Conservation (phyloP, 2,888 invertebrate genomes). For the Aradus depressus region DNA sequence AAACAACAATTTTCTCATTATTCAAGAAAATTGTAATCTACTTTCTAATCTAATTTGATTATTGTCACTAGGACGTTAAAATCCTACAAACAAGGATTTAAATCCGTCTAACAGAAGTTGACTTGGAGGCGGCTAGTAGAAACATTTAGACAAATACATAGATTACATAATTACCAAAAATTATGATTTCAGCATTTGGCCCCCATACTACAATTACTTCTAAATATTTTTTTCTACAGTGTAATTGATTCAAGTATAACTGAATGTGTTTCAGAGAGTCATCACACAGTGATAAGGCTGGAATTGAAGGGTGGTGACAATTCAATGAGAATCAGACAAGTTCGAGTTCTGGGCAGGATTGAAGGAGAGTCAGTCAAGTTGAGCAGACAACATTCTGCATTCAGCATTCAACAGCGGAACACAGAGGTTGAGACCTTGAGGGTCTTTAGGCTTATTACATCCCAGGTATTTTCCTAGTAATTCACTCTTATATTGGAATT, state of each 20-base stretch:
- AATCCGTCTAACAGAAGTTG: background rate
- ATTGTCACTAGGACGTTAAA: too few relatives aligned
- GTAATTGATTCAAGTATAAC: background rate
- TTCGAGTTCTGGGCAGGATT: constrained; percentile 54
- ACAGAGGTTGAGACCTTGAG: constrained; percentile 85
- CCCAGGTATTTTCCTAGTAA: constrained; percentile 50
- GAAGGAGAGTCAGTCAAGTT: constrained; percentile 45
- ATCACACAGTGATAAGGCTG: constrained; percentile 54
- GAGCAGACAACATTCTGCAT: constrained; percentile 41
- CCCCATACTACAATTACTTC: too few relatives aligned
- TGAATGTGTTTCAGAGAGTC: constrained; percentile 36
- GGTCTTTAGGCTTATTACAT: constrained; percentile 83
- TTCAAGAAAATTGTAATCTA: too few relatives aligned
- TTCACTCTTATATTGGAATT: background rate
- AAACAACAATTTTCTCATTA: too few relatives aligned
- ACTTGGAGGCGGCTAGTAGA: background rate
- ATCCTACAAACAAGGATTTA: too few relatives aligned
- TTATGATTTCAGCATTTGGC: too few relatives aligned
- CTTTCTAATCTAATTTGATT: too few relatives aligned
- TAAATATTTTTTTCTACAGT: too few relatives aligned
- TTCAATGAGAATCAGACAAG: constrained; percentile 77
- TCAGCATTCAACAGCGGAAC: constrained; percentile 67
- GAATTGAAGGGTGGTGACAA: constrained; percentile 88
- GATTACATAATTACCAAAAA: too few relatives aligned
- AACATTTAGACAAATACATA: too few relatives aligned